Evolutionary conservation across 2,797 vertebrate species (phyloP).

Genomic region (Peromyscus attwateri): DNA sequence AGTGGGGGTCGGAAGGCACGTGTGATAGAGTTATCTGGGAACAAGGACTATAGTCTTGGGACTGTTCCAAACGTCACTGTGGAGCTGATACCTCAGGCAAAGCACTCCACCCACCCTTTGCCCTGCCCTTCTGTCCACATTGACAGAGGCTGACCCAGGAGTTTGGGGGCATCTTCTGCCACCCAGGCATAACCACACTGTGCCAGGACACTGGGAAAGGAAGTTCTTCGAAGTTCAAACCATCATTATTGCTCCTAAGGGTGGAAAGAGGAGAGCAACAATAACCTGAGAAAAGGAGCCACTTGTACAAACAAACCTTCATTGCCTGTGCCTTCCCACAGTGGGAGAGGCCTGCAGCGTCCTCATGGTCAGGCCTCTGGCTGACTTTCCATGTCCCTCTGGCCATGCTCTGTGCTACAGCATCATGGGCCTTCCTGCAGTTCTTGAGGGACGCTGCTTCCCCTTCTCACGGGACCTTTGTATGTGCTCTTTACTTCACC

Average conservation of each 20-base stretch:
- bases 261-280: neutral
- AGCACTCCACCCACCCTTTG: conserved; percentile 76
- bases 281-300: neutral
- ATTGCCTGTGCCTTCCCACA: neutral
- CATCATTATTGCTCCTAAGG: neutral
- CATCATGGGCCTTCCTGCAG: neutral
- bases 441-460: neutral
- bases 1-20: conserved; percentile 31
- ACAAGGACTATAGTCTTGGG: conserved; percentile 74
- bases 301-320: conserved; percentile 1
- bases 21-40: conserved; percentile 79
- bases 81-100: conserved; percentile 74
- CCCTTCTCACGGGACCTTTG: conserved; percentile 14
- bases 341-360: neutral
- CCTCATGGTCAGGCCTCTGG: neutral
- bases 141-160: neutral
- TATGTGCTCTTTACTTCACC: neutral
- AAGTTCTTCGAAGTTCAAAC: neutral
- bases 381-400: neutral
- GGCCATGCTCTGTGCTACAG: neutral
- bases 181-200: neutral
- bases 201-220: conserved; percentile 2
- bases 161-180: neutral
- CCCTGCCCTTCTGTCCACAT: neutral
- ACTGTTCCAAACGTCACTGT: conserved; percentile 71